These are phyloP conservation scores for Dryadula phaetusa DNA, from an alignment of 2,888 invertebrate genomes.

Conservation along the genomic window DNA sequence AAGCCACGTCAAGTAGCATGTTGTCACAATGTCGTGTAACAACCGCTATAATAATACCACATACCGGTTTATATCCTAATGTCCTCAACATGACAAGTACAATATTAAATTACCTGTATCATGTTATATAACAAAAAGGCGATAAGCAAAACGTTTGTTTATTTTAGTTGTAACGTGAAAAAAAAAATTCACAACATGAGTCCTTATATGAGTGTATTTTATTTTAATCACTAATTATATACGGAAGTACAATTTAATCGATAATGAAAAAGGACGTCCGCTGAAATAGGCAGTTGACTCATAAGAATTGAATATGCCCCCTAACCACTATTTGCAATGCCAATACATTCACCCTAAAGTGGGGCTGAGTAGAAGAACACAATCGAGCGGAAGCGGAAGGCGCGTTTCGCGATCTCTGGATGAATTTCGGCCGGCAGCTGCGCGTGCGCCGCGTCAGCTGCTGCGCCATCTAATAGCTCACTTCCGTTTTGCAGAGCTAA, in stretches of 20 bases:
- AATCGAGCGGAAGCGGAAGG: conserved; percentile 83
- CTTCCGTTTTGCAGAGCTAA: conserved; percentile 70
- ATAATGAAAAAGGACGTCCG: conserved; percentile 30
- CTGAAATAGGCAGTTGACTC: conserved; percentile 37
- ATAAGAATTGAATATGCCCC: conserved; percentile 26
- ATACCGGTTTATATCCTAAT: conserved; percentile 31
- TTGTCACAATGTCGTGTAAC: conserved; percentile 62
- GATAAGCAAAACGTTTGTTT: background rate
- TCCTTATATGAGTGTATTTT: background rate
- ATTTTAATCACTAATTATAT: background rate
- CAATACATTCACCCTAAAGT: conserved; percentile 70
- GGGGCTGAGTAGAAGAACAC: conserved; percentile 62
- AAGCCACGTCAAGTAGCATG: conserved; percentile 57
- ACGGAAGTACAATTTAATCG: conserved; percentile 25
- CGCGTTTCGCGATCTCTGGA: conserved; percentile 82
- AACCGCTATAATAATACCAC: conserved; percentile 30
- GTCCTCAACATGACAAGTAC: conserved; percentile 14
- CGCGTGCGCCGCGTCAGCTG: conserved; percentile 62
- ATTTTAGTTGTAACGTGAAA: background rate
- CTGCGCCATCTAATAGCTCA: conserved; percentile 78
- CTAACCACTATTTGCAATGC: conserved; percentile 47
- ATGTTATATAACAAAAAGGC: background rate
- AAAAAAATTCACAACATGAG: background rate
- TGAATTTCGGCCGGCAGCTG: conserved; percentile 81
- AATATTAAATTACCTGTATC: conserved; percentile 17